Percentiles rank a stretch among this genome's conserved stretches.
Conservation (phyloP, 2,888 invertebrate genomes). For the Caenorhabditis sp. region DNA sequence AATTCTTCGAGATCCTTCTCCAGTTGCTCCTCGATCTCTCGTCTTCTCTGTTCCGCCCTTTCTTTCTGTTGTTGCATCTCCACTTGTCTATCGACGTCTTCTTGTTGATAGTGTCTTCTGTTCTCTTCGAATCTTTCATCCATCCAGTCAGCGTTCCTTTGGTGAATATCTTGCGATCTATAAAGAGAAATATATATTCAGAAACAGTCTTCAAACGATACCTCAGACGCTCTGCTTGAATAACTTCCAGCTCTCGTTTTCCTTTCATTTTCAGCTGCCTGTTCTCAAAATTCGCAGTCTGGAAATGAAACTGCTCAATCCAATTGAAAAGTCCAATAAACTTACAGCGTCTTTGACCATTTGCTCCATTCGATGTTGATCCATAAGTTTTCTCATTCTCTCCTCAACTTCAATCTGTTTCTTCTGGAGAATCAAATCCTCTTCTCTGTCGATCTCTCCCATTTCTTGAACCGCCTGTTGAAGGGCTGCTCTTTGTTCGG, state of each 20-base stretch:
- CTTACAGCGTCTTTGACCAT: not conserved
- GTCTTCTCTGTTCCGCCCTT: not conserved
- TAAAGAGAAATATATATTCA: not conserved
- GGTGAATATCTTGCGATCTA: conserved; percentile 1
- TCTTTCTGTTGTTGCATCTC: conserved; percentile 13
- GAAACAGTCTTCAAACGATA: not conserved
- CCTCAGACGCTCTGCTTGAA: not conserved
- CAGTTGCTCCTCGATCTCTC: conserved; percentile 21
- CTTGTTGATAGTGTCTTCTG: not conserved
- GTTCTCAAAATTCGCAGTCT: not conserved
- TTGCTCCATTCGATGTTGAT: not conserved
- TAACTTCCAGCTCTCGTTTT: conserved; percentile 2
- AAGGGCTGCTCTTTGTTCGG: not conserved
- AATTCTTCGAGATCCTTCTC: conserved; percentile 23
- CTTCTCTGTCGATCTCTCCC: not conserved
- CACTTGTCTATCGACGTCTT: not conserved
- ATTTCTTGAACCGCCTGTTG: not conserved
- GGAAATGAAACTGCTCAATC: not conserved
- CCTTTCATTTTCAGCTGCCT: not conserved
- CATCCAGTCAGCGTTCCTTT: not conserved
- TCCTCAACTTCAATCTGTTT: not conserved
- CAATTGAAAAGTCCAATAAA: not conserved
- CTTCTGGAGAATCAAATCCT: conserved; percentile 2
- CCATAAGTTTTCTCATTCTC: not conserved
- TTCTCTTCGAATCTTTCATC: not conserved